Evolutionary conservation across 2,113 vertebrate genomes (phyloP).

Genomic region (Globicephala melas): DNA sequence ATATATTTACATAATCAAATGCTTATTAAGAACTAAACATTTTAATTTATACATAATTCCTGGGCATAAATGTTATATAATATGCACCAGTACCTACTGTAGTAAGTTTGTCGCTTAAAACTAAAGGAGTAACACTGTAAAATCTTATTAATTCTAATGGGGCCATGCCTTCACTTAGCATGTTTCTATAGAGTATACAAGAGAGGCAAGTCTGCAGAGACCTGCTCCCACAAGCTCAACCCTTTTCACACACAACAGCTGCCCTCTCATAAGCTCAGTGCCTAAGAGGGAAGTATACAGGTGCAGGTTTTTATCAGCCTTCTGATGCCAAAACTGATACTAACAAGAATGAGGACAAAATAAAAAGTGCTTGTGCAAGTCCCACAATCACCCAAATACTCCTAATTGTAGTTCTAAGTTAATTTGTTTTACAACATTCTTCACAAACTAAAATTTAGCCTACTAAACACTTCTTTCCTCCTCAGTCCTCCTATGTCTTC

Average conservation of each 20-base stretch:
- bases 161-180: background rate
- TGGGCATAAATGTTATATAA: background rate
- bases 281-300: background rate
- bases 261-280: background rate
- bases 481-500: background rate
- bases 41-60: background rate
- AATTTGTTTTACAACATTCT: constrained; percentile 16
- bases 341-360: constrained; percentile 23
- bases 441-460: background rate
- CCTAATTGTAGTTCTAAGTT: background rate
- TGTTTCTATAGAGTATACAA: background rate
- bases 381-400: background rate
- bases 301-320: background rate
- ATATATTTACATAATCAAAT: background rate
- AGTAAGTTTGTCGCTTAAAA: background rate
- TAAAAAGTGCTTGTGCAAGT: constrained; percentile 12
- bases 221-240: background rate
- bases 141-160: background rate
- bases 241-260: background rate
- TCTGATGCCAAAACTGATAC: background rate
- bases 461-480: background rate
- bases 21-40: background rate
- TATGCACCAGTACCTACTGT: background rate
- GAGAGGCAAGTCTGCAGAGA: background rate
- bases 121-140: background rate